Evolutionary conservation across 2,113 vertebrate species (phyloP).

Genomic region (Pardalotus punctatus): DNA sequence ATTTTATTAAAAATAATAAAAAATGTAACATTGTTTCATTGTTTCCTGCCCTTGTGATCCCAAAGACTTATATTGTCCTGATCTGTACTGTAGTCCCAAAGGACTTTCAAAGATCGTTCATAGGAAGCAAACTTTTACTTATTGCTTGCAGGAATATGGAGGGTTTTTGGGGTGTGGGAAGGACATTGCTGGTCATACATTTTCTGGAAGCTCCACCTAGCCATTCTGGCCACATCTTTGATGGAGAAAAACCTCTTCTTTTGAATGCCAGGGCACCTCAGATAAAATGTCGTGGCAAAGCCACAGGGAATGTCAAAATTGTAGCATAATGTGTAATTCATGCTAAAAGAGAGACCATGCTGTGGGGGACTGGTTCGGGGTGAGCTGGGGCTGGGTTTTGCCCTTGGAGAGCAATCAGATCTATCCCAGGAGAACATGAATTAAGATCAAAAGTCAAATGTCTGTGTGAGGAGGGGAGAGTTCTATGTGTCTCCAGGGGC

Average conservation of each 20-base stretch:
- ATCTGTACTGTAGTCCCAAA: background rate
- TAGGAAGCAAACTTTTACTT: slow-evolving; percentile 60
- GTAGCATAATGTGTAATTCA: background rate
- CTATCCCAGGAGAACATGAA: background rate
- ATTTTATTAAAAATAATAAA: slow-evolving; percentile 39
- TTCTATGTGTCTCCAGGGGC: background rate
- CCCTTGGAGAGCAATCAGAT: background rate
- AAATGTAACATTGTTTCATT: slow-evolving; percentile 67
- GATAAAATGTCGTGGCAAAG: background rate
- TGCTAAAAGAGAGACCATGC: background rate
- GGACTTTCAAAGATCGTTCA: slow-evolving; percentile 1
- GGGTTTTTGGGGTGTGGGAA: background rate
- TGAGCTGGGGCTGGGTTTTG: background rate
- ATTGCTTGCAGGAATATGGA: background rate
- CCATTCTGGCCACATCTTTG: background rate
- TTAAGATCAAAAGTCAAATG: background rate
- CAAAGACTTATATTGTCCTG: slow-evolving; percentile 42
- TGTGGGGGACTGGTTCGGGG: background rate
- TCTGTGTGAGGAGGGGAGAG: background rate
- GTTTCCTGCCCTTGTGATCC: slow-evolving; percentile 59
- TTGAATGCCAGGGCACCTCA: background rate
- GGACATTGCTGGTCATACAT: background rate
- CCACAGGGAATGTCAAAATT: background rate
- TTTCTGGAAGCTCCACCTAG: background rate
- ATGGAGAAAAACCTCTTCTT: background rate